Conservation (phyloP, 2,113 vertebrate species). For the Pseudopodoces humilis region DNA sequence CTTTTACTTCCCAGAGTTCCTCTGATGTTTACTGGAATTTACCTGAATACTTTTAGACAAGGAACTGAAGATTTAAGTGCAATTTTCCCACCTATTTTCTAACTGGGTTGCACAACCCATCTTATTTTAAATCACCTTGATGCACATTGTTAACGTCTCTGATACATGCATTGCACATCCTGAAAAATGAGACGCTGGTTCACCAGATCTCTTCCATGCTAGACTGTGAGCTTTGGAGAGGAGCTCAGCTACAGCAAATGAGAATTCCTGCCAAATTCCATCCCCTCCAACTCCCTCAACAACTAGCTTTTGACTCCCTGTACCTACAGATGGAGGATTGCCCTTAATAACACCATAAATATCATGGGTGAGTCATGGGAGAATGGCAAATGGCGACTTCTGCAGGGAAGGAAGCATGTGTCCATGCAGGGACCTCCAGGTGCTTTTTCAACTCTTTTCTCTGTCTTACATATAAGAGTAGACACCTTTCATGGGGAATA, state of each 20-base stretch:
- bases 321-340: neutral
- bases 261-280: neutral
- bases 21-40: neutral
- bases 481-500: no score
- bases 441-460: neutral
- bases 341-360: neutral
- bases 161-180: neutral
- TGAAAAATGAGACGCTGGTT: neutral
- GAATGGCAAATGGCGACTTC: neutral
- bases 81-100: neutral
- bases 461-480: neutral
- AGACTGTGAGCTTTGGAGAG: neutral
- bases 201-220: neutral
- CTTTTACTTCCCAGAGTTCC: neutral
- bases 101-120: neutral
- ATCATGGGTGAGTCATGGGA: neutral
- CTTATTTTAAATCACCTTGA: neutral
- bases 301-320: neutral
- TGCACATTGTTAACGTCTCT: neutral
- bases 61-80: neutral
- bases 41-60: neutral
- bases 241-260: neutral
- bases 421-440: neutral
- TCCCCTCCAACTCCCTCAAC: rapidly evolving
- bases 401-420: neutral